Evolutionary conservation across 2,888 invertebrate genomes (phyloP), one percentile per base, ranked within the genome.

Genomic region (Sphaeridia pumilis): DNA sequence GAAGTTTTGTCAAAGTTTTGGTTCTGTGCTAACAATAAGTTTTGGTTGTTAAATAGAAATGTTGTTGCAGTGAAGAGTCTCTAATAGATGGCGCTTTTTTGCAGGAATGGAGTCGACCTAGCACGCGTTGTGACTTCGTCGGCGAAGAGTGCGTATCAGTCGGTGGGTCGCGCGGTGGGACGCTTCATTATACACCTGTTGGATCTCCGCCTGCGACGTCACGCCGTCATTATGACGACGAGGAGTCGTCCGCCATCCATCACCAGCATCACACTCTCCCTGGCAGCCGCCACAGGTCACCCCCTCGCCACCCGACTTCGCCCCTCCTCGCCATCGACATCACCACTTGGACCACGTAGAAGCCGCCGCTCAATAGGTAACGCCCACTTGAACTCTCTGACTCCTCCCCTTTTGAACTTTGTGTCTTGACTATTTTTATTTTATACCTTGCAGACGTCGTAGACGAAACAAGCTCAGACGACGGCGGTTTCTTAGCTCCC

Each of bases 181-280:
- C 49, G 54, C 52, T 56, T 54, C 58, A 62, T 63, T 62, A 63
- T 65, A 60, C 60, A 57, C 60, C 50, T 65, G 57, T 59, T 62
- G 65, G 65, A 65, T 65, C 65, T 63, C 60, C 65, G 52, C 61
- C 60, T 58, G 57, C 56, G 59, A 54, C 60, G 61, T 56, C 59
- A 56, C 65, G 60, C 59, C 63, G 59, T 63, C 63, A 65, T 65
- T 65, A 61, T 63, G 61, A 63, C 55, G 53, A 55, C 61, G 65
- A 65, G 54, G 58, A 56, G 49, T 46, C 47, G 49, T 59, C 59
- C 56, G 51, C 60, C 58, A 58, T 62, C 63, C 60, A 63, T 63
- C 63, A 61, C 58, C 65, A 65, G 65, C 65, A 65, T 63, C 65
- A 65, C 63, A 63, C 63, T 62, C 61, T 62, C 63, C 64, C 63